Evolutionary conservation across 2,888 invertebrate species (phyloP), one percentile per base, ranked within the genome.

Genomic region (Agriopis leucophaearia): DNA sequence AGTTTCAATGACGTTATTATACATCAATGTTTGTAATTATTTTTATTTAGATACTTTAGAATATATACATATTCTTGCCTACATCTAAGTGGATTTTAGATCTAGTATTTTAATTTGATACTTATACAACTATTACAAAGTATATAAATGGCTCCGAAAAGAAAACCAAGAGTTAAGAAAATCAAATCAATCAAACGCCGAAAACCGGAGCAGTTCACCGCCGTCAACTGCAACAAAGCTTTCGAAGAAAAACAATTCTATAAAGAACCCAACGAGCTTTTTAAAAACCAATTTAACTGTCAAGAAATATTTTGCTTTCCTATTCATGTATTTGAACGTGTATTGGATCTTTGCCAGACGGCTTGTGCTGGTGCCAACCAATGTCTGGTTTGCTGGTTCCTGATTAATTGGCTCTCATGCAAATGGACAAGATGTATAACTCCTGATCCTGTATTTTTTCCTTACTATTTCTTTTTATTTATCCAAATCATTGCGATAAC

Each of bases 231-330:
- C 18, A 87, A 88, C 61, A 76, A 80, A 47, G 63, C 27, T 27
- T 27, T 85, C 0, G 78, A 85, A 57, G 84, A 82, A 0, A 87
- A 89, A 77, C 74, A 80, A 62, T 90, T 89, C 69, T 82, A 84
- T 47, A 82, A 87, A 1, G 83, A 81, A 15, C 77, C 79, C 0
- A 88, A 89, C 18, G 87, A 89, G 58, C 82, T 87, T 0, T 88
- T 88, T 61, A 74, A 77, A 42, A 13, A n/a, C 2, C 8, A 55
- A n/a, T 18, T 6, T 52, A 89, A 89, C 42, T 90, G 89, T 89
- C 89, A 90, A 86, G 91, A 92, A 77, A 83, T 91, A 0, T 88
- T 88, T 51, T 92, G 91, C 77, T 91, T 90, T 66, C 92, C 93
- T 0, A 91, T 90, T 45, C 86, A 89, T 65, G 50, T 92, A 10